Conservation (phyloP, 2,888 invertebrate species). For the Digitonthophagus gazella region DNA sequence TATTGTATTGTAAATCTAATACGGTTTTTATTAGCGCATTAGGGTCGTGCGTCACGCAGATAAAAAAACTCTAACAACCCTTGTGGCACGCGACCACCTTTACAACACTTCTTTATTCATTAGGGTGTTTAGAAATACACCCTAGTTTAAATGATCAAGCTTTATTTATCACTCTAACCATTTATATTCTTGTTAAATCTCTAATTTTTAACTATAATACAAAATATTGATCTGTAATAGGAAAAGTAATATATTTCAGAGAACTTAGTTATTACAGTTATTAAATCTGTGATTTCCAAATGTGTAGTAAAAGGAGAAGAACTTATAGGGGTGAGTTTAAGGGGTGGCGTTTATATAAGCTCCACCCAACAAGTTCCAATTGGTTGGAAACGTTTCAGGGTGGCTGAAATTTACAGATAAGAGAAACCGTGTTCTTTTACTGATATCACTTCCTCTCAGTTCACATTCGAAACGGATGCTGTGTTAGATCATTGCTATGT, state of each 20-base stretch:
- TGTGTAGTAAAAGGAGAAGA: neutral
- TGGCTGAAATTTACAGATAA: neutral
- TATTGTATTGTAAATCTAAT: constrained; percentile 20
- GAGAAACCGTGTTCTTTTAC: neutral
- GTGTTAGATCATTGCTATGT: neutral
- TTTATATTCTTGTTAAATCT: too few species aligned
- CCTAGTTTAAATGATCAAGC: too few species aligned
- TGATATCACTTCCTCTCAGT: neutral
- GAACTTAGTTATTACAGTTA: too few species aligned
- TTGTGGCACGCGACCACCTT: constrained; percentile 5
- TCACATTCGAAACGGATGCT: neutral
- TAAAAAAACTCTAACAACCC: constrained; percentile 9
- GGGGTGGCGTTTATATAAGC: neutral
- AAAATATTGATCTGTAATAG: too few species aligned
- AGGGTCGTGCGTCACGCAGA: constrained; percentile 26
- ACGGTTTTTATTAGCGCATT: constrained; percentile 27
- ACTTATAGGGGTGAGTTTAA: neutral
- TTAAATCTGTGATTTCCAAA: too few species aligned
- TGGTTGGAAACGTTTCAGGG: neutral
- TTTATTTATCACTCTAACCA: too few species aligned
- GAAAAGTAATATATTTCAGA: too few species aligned
- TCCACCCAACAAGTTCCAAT: neutral
- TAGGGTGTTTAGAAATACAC: too few species aligned
- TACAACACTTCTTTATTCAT: neutral
- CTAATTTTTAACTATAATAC: too few species aligned